These are phyloP conservation scores for Chloromyia formosa DNA, from an alignment of 2,888 invertebrate species.

Conservation along the genomic window DNA sequence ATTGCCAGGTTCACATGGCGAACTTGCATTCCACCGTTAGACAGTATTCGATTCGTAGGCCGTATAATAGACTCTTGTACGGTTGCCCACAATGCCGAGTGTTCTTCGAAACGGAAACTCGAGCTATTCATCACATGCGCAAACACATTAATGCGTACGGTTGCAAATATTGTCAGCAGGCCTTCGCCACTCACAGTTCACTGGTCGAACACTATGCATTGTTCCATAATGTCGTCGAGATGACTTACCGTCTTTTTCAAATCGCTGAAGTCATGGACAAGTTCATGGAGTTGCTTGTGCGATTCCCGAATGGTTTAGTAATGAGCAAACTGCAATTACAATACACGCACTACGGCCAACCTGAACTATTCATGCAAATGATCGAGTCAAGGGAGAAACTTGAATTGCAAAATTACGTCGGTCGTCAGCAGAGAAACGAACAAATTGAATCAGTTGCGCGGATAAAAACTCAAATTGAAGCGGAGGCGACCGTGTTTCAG, in stretches of 20 bases:
- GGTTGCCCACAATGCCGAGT: conserved; percentile 29
- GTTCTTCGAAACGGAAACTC: conserved; percentile 27
- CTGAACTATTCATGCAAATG: background rate
- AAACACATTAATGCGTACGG: conserved; percentile 24
- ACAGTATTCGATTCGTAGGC: background rate
- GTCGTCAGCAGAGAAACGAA: conserved; percentile 2
- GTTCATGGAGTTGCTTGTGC: conserved; percentile 19
- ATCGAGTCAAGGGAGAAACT: conserved; percentile 28
- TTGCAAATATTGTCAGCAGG: conserved; percentile 18
- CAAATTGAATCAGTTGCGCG: conserved; percentile 10
- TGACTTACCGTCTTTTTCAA: background rate
- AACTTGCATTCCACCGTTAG: background rate
- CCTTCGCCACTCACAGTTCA: background rate
- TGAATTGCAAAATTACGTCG: conserved; percentile 9
- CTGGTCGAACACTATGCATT: conserved; percentile 1
- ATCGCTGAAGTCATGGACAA: background rate
- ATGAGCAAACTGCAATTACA: background rate
- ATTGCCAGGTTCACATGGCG: background rate
- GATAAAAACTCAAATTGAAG: conserved; percentile 15
- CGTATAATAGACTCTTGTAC: conserved; percentile 3
- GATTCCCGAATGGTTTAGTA: conserved; percentile 30
- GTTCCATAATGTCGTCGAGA: background rate
- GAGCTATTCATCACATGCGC: conserved; percentile 33
- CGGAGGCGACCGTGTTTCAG: background rate
- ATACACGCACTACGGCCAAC: conserved; percentile 27